Percentiles rank a stretch among this genome's conserved stretches.
phyloP scores from a whole-genome alignment of 1,140 invertebrate genomes.

The Aphelinus certus region DNA sequence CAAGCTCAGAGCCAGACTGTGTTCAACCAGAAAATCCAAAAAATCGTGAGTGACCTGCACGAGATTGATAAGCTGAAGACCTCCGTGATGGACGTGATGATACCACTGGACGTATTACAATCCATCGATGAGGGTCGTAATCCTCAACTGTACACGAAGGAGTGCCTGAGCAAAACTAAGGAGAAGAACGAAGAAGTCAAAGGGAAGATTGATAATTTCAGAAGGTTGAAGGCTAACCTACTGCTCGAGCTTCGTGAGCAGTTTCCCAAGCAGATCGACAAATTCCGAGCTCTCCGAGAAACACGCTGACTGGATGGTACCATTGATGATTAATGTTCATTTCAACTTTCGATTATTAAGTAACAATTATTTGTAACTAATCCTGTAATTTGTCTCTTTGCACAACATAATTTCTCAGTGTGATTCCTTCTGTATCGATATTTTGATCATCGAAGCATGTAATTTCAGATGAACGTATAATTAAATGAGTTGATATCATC shows the following conservation, averaged over 20 bases:
- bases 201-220: slow-evolving; percentile 7
- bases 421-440: no score
- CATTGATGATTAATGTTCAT: no score
- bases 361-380: no score
- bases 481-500: no score
- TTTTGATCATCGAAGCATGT: no score
- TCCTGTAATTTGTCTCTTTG: no score
- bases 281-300: slow-evolving; percentile 1
- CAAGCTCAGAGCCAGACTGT: slow-evolving; percentile 5
- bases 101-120: slow-evolving; percentile 16
- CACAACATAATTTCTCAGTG: no score
- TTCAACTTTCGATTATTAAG: no score
- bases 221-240: slow-evolving; percentile 10
- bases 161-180: neutral
- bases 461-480: no score
- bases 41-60: neutral
- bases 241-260: neutral
- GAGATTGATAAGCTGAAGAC: slow-evolving; percentile 16
- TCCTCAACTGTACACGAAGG: slow-evolving; percentile 12
- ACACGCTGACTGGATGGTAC: no score
- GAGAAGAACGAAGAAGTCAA: slow-evolving; percentile 16
- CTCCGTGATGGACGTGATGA: neutral
- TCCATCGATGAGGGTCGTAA: slow-evolving; percentile 17
- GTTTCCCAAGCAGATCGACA: slow-evolving; percentile 9
- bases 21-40: slow-evolving; percentile 15